phyloP scores from a whole-genome alignment of 2,888 invertebrate species.

The Operophtera brumata region DNA sequence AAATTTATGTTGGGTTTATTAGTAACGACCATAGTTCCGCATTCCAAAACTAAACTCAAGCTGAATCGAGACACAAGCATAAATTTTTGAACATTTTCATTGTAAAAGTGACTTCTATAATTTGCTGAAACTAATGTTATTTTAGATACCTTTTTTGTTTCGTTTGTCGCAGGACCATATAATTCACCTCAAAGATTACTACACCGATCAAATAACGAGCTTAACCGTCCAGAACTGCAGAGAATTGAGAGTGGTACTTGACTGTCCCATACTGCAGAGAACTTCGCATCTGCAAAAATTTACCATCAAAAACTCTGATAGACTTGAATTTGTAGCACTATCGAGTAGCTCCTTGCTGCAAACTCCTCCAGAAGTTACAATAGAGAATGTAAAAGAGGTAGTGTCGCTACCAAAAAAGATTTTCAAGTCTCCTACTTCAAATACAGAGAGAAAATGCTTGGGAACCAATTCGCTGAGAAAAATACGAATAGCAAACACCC shows the following conservation, averaged over 20 bases:
- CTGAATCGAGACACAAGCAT: no score
- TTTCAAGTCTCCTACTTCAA: constrained; percentile 65
- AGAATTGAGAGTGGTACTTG: constrained; percentile 68
- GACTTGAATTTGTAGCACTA: constrained; percentile 60
- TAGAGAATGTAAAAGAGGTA: constrained; percentile 73
- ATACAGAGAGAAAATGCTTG: constrained; percentile 63
- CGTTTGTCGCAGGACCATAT: constrained; percentile 73
- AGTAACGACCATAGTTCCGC: no score
- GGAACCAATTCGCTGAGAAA: constrained; percentile 53
- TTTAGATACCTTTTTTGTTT: not conserved
- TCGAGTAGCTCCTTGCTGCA: constrained; percentile 54
- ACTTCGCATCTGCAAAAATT: constrained; percentile 66
- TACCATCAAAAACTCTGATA: constrained; percentile 61
- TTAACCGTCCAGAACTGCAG: constrained; percentile 74
- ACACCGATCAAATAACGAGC: constrained; percentile 67
- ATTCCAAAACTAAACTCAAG: no score
- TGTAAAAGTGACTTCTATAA: no score
- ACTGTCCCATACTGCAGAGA: constrained; percentile 68
- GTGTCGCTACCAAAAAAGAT: constrained; percentile 67
- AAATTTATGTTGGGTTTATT: no score
- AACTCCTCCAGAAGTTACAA: constrained; percentile 65
- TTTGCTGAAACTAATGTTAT: no score
- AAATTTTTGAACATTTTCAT: no score
- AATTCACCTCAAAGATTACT: constrained; percentile 75
- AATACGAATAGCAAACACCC: constrained; percentile 67